These are phyloP conservation scores for Carabus problematicus DNA, from an alignment of 2,888 invertebrate genomes.

Conservation along the genomic window DNA sequence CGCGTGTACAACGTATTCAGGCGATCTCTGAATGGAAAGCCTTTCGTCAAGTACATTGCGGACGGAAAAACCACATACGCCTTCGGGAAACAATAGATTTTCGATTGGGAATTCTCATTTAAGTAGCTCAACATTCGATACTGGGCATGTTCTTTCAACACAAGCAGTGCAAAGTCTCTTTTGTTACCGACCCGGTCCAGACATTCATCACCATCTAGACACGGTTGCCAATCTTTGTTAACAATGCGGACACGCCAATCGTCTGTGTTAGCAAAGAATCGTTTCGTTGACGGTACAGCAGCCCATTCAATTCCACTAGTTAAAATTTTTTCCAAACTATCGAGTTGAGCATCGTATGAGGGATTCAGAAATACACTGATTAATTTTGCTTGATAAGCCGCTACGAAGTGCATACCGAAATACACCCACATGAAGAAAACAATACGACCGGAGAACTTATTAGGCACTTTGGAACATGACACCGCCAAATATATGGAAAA, in stretches of 20 bases:
- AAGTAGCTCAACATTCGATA: conserved; percentile 49
- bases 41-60: conserved; percentile 54
- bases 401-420: conserved; percentile 49
- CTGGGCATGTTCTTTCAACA: conserved; percentile 50
- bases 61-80: conserved; percentile 53
- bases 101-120: conserved; percentile 46
- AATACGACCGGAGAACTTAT: conserved; percentile 46
- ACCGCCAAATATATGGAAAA: conserved; percentile 48
- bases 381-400: conserved; percentile 53
- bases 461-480: conserved; percentile 47
- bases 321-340: conserved; percentile 48
- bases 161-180: conserved; percentile 48
- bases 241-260: conserved; percentile 42
- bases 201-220: conserved; percentile 47
- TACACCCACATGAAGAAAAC: conserved; percentile 48
- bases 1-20: conserved; percentile 50
- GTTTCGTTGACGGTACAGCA: conserved; percentile 45
- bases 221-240: conserved; percentile 41
- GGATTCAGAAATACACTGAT: conserved; percentile 50
- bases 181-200: conserved; percentile 47
- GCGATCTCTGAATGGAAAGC: conserved; percentile 52
- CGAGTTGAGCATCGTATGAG: conserved; percentile 49
- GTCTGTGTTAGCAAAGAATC: conserved; percentile 46
- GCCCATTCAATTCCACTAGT: conserved; percentile 48
- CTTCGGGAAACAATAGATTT: conserved; percentile 49